Evolutionary conservation across 2,797 vertebrate genomes (phyloP).

Genomic region (Chloroceryle amazona): DNA sequence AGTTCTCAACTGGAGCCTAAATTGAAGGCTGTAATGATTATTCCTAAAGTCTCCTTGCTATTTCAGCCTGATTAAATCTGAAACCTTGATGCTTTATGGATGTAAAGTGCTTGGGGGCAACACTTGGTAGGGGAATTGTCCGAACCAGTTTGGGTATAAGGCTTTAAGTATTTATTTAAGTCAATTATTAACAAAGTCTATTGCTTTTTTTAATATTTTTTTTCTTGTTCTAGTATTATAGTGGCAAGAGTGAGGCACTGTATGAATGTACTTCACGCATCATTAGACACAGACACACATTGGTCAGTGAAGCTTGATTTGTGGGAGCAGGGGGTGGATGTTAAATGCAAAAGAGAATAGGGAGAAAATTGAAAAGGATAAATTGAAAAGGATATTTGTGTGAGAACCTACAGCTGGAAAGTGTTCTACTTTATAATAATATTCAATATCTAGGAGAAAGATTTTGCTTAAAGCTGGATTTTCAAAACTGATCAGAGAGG

Average conservation of each 20-base stretch:
- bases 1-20: slow-evolving; percentile 43
- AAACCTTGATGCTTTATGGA: slow-evolving; percentile 75
- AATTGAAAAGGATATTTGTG: background rate
- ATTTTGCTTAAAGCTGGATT: background rate
- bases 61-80: slow-evolving; percentile 77
- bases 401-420: background rate
- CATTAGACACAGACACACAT: slow-evolving; percentile 55
- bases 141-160: slow-evolving; percentile 49
- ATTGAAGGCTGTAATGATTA: slow-evolving; percentile 71
- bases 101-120: slow-evolving; percentile 74
- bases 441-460: background rate
- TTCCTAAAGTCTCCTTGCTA: slow-evolving; percentile 73
- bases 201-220: slow-evolving; percentile 18
- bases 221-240: slow-evolving; percentile 66
- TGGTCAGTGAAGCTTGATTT: slow-evolving; percentile 3
- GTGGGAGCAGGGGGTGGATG: background rate
- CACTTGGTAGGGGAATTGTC: slow-evolving; percentile 45
- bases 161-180: slow-evolving; percentile 74
- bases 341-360: background rate
- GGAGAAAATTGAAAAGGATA: background rate
- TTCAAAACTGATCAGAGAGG: background rate
- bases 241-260: slow-evolving; percentile 51
- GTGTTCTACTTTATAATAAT: background rate
- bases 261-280: slow-evolving; percentile 78
- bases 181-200: slow-evolving; percentile 82